Conservation (phyloP, 2,797 vertebrate genomes). For the Rhabdomys pumilio region DNA sequence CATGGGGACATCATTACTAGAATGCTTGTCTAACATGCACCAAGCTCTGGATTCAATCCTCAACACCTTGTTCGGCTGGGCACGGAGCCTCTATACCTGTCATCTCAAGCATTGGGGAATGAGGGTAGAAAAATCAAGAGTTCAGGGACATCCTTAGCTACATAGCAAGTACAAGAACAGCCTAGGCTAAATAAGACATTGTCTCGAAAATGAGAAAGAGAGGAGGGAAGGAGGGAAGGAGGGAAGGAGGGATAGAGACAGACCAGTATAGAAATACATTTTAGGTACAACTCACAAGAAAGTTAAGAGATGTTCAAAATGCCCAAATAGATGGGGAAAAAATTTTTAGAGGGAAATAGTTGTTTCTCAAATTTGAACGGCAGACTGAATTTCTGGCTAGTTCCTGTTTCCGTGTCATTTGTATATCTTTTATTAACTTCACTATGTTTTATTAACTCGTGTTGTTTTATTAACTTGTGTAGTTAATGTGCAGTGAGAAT, state of each 20-base stretch:
- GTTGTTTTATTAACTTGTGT: neutral
- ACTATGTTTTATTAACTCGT: neutral
- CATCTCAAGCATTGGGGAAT: neutral
- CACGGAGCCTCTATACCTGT: no score
- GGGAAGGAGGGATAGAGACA: neutral
- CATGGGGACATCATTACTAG: neutral
- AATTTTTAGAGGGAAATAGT: neutral
- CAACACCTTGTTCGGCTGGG: neutral
- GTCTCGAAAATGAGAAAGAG: neutral
- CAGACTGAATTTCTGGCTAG: neutral
- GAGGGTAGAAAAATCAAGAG: neutral
- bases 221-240: neutral
- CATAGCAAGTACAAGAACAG: neutral
- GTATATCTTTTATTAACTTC: slow-evolving; percentile 27
- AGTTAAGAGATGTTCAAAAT: neutral
- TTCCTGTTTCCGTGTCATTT: neutral
- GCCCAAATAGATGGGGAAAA: neutral
- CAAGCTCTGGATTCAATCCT: neutral
- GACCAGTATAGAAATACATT: neutral
- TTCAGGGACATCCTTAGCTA: neutral
- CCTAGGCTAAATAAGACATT: neutral
- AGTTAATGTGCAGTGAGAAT: neutral
- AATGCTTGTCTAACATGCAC: neutral
- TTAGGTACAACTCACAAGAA: neutral
- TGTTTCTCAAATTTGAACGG: neutral